These are phyloP conservation scores for Machimus atricapillus DNA, from an alignment of 2,888 invertebrate species.

Conservation along the genomic window DNA sequence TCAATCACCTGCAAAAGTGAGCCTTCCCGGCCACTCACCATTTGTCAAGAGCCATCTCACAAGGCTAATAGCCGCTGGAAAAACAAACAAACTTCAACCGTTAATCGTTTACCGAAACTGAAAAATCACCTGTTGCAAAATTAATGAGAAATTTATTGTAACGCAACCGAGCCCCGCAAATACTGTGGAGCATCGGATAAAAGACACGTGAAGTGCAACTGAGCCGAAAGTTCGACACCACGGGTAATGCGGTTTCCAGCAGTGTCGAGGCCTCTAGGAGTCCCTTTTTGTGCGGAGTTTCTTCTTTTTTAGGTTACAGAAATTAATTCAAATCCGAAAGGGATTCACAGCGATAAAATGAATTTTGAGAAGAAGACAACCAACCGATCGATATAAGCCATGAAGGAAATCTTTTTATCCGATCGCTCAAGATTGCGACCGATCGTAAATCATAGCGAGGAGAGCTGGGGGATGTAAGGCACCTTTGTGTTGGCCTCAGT, in stretches of 20 bases:
- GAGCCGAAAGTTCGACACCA: conserved; percentile 21
- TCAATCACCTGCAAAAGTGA: conserved; percentile 8
- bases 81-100: conserved; percentile 22
- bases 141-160: conserved; percentile 37
- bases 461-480: background rate
- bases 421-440: conserved; percentile 21
- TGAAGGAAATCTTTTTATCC: conserved; percentile 27
- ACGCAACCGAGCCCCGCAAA: background rate
- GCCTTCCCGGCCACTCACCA: background rate
- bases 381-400: background rate
- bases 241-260: conserved; percentile 33
- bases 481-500: conserved; percentile 1
- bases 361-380: background rate
- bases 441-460: conserved; percentile 40
- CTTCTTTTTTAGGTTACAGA: background rate
- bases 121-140: conserved; percentile 39
- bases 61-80: conserved; percentile 13
- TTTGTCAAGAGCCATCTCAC: conserved; percentile 6
- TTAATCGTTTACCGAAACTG: conserved; percentile 29
- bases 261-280: conserved; percentile 29
- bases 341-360: conserved; percentile 11
- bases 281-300: conserved; percentile 9
- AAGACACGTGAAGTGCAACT: conserved; percentile 13
- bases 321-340: conserved; percentile 31
- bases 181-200: background rate